A percentile compares a stretch with the other conserved stretches of the same genome.
phyloP scores from a whole-genome alignment of 1,140 invertebrate species.

The Cotesia glomerata region DNA sequence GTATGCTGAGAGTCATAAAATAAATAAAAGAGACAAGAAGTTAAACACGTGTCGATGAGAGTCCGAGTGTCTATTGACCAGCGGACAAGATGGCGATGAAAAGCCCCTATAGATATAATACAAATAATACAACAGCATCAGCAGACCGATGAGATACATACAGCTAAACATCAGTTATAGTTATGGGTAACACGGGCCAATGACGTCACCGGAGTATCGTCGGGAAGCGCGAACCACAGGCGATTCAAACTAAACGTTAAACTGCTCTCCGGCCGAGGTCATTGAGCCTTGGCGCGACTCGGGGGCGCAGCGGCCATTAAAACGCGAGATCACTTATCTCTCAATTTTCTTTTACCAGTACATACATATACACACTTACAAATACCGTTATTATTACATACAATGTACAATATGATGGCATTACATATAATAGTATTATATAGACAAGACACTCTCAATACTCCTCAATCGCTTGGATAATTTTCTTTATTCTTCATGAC shows the following conservation, averaged over 20 bases:
- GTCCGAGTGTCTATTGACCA: not conserved
- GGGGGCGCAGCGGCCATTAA: conserved; percentile 33
- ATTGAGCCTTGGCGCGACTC: conserved; percentile 27
- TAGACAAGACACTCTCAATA: too few relatives aligned
- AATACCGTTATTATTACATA: too few relatives aligned
- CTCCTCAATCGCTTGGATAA: too few relatives aligned
- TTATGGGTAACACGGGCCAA: not conserved
- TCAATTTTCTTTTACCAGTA: conserved; percentile 5
- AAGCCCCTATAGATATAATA: not conserved
- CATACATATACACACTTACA: not conserved
- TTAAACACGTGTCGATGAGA: conserved; percentile 1
- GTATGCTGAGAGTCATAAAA: not conserved
- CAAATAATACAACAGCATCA: not conserved
- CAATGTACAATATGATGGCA: too few relatives aligned
- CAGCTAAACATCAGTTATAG: too few relatives aligned
- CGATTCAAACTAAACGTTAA: conserved; percentile 4
- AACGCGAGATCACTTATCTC: conserved; percentile 25
- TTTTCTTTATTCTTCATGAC: too few relatives aligned
- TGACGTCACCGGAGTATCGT: conserved; percentile 19
- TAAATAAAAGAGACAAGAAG: not conserved
- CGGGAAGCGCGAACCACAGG: conserved; percentile 18
- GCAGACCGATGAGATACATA: too few relatives aligned
- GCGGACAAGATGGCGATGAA: conserved; percentile 17
- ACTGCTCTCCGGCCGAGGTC: conserved; percentile 19
- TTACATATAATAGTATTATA: too few relatives aligned